phyloP scores from a whole-genome alignment of 2,888 invertebrate species.

The Cataglyphis rosenhaueri region DNA sequence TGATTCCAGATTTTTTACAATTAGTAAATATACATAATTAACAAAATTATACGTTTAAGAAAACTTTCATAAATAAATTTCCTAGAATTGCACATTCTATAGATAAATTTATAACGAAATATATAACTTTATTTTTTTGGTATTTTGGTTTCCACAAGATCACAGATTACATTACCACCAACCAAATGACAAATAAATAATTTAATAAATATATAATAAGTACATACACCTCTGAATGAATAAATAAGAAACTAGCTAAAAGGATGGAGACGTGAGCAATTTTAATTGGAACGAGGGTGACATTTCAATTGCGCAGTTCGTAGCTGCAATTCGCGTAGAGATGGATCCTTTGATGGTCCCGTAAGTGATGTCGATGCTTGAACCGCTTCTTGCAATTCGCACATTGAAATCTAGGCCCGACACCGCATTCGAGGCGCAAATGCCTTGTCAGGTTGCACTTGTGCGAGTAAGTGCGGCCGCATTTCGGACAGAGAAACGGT shows the following conservation, averaged over 20 bases:
- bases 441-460: constrained; percentile 83
- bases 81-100: background rate
- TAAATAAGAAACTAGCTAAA: background rate
- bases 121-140: constrained; percentile 21
- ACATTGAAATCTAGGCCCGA: constrained; percentile 82
- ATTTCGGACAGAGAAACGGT: constrained; percentile 80
- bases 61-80: background rate
- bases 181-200: constrained; percentile 39
- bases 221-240: background rate
- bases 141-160: constrained; percentile 21
- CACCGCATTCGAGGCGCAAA: constrained; percentile 83
- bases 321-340: constrained; percentile 68
- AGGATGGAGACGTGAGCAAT: background rate
- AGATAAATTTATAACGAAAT: constrained; percentile 16
- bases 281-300: background rate
- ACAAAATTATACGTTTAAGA: constrained; percentile 18
- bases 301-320: constrained; percentile 65
- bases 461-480: constrained; percentile 82
- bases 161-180: constrained; percentile 22
- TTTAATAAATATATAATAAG: constrained; percentile 6
- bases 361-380: constrained; percentile 84
- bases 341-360: constrained; percentile 82
- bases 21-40: background rate
- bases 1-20: background rate
- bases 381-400: constrained; percentile 82